phyloP scores from a whole-genome alignment of 2,797 vertebrate species.

The Eptatretus atami region DNA sequence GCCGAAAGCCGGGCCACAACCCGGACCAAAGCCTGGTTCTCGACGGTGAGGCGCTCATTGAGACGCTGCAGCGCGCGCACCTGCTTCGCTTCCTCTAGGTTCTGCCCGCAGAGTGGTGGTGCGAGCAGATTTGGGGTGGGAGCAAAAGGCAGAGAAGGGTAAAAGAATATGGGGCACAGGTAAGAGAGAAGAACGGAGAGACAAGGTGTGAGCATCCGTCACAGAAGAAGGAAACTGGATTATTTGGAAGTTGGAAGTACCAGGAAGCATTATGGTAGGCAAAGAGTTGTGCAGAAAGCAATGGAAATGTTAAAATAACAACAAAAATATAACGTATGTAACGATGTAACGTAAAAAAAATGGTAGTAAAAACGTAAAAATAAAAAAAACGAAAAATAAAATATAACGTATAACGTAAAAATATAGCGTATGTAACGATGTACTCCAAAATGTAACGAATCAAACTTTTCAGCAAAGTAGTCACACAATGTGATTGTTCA shows the following conservation, averaged over 20 bases:
- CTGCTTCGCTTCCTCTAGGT: constrained; percentile 78
- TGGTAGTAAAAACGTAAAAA: no score
- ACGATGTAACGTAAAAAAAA: no score
- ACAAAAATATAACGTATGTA: constrained; percentile 10
- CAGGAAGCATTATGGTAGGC: constrained; percentile 8
- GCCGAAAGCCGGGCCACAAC: constrained; percentile 68
- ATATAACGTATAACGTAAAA: no score
- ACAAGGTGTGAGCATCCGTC: not conserved
- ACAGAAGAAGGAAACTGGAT: not conserved
- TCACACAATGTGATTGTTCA: no score
- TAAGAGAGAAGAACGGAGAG: constrained; percentile 10
- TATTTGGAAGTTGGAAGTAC: constrained; percentile 9
- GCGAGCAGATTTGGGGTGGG: no score
- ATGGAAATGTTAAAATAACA: constrained; percentile 9
- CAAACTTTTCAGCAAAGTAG: not conserved
- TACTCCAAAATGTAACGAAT: constrained; percentile 1
- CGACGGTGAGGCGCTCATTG: constrained; percentile 74
- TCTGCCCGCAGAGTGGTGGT: constrained; percentile 19
- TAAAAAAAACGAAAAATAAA: no score
- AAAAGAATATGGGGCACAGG: constrained; percentile 13
- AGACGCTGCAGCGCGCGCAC: constrained; percentile 63
- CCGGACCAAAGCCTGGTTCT: constrained; percentile 83
- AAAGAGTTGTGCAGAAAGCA: constrained; percentile 9
- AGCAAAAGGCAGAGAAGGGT: constrained; percentile 12
- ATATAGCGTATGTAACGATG: no score